A percentile compares a stretch with the other conserved stretches of the same genome.
These are phyloP conservation scores for Perca fluviatilis DNA, from an alignment of 2,113 vertebrate species.

Conservation along the genomic window DNA sequence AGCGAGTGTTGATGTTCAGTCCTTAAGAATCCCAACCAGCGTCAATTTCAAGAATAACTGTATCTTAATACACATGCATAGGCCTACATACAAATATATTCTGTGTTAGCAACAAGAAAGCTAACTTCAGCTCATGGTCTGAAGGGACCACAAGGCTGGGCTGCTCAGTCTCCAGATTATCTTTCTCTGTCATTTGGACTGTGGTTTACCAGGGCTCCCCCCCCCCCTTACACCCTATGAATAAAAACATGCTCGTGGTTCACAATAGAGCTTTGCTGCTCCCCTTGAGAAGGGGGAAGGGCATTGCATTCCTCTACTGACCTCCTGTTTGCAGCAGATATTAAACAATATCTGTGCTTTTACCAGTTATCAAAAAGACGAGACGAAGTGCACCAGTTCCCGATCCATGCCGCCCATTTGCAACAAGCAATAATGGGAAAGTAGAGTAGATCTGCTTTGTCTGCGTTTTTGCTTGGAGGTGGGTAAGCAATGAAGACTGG, in stretches of 20 bases:
- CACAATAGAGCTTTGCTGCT: conserved; percentile 72
- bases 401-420: not conserved
- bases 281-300: conserved; percentile 74
- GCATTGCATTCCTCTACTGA: conserved; percentile 76
- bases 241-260: conserved; percentile 75
- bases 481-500: not conserved
- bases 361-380: not conserved
- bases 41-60: not conserved
- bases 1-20: not conserved
- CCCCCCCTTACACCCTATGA: conserved; percentile 65
- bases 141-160: conserved; percentile 5
- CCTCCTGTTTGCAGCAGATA: conserved; percentile 66
- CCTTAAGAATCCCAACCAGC: not conserved
- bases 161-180: conserved; percentile 21
- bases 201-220: conserved; percentile 36
- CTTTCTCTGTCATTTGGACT: conserved; percentile 47
- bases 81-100: not conserved
- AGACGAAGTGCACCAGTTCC: not conserved
- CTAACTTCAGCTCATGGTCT: not conserved
- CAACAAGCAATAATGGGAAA: not conserved
- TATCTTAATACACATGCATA: not conserved
- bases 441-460: conserved; percentile 32
- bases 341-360: conserved; percentile 62
- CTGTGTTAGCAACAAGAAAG: not conserved
- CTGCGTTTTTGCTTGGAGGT: not conserved